Evolutionary conservation across 2,888 invertebrate species (phyloP), one percentile per base, ranked within the genome.

Genomic region (Entomobrya proxima): DNA sequence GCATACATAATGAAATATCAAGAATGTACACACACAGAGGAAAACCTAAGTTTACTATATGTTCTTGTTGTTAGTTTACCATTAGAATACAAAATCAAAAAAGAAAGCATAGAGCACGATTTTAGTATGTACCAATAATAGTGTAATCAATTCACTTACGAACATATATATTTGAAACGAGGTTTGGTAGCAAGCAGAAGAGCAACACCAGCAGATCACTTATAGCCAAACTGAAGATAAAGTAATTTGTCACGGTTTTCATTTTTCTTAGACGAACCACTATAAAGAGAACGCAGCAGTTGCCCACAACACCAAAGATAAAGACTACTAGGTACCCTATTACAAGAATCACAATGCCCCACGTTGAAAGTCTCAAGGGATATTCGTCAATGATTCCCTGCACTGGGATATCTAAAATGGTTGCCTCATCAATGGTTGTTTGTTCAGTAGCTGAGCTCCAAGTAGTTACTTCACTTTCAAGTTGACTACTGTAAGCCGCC

Each of bases 191-290:
- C 7, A 88, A 80, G 58, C 88, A 88, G 58, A 88, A 86, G 6
- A 86, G 77, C 21, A 88, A 69, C 2, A 88, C 87, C 32, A 87
- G 81, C 5, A 87, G 75, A 72, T 88, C 88, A 0, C 87, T 85
- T 0, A 85, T n/a, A 6, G 88, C 88, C 11, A 88, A 44, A 44
- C 83, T 88, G 24, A 67, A 85, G 27, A 88, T 87, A 61, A 87
- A 88, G n/a, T 83, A 82, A 61, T 88, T 88, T 11, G 88, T 88
- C n/a, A 88, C 87, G 6, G 88, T 87, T 47, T 76, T 77, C 86
- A 88, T 87, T 6, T 85, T 27, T n/a, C 83, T 85, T 7, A 72
- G 86, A 11, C 86, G 77, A 9, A 67, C 24, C 11, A 87, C 86
- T 11, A 88, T 86, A n/a, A 85, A 37, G 0, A 88, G 35, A 9